Evolutionary conservation across 2,888 invertebrate species (phyloP), one percentile per base, ranked within the genome.

Genomic region (Athalia rosae): DNA sequence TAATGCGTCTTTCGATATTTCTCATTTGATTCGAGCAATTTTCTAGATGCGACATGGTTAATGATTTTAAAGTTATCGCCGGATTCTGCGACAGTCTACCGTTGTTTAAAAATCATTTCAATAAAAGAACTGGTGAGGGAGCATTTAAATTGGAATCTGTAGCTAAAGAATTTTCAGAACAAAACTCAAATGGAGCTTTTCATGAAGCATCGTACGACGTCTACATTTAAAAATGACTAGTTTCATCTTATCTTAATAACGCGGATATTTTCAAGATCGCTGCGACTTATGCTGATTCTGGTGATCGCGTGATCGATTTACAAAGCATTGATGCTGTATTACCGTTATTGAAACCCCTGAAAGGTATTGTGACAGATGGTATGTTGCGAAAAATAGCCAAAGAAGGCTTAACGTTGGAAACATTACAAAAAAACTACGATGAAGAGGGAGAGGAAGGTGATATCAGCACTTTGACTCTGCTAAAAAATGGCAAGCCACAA

Each of bases 11-110:
- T 80, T 80, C 61, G 78, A 80, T 50, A 47, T 59, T 28, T 41
- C 79, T 56, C 64, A 43, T 6, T 61, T 80, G 3, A 63, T 79
- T 41, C n/a, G 48, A 13, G 78, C 79, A 69, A 76, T 59, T 59
- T 58, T 58, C 50, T 6, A 53, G 53, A 53, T 53, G 53, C 43
- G 45, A 43, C 4, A 76, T 79, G 76, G 7, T 73, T 62, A 13
- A 66, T 9, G 56, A 77, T 66, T 79, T 79, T 67, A 50, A 61
- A 7, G 45, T 47, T 43, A 73, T 80, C 59, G 48, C 53, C 76
- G 77, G 79, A 4, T 80, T 79, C 74, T 66, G 64, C n/a, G 80
- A 80, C 11, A 78, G 28, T n/a, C 58, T 77, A 50, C 2, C 47
- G 9, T n/a, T 77, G 8, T 78, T 79, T 0, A 78, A 15, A 67